These are phyloP conservation scores for Drosophila ezoana DNA, from an alignment of 2,888 invertebrate species.

Conservation along the genomic window DNA sequence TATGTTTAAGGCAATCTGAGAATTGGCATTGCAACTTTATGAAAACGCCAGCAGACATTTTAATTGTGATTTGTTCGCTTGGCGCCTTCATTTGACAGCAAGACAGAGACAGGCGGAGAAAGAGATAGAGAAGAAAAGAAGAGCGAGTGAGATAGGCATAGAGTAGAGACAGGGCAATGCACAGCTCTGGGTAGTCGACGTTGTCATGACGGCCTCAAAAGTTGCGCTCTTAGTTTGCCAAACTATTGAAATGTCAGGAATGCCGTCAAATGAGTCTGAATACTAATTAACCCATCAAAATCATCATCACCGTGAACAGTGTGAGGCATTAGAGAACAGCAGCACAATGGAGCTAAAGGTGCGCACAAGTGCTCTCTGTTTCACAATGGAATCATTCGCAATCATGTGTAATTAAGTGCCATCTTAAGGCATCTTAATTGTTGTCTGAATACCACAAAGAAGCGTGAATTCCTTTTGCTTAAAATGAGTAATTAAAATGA, in stretches of 20 bases:
- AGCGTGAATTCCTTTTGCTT: no score
- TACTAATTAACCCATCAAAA: slow-evolving; percentile 22
- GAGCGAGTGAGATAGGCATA: neutral
- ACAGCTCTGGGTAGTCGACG: neutral
- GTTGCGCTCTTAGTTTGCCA: neutral
- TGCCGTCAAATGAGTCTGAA: slow-evolving; percentile 17
- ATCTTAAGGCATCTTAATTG: neutral
- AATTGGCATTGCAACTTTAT: slow-evolving; percentile 47
- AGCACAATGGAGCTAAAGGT: neutral
- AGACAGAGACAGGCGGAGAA: neutral
- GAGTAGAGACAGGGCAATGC: neutral
- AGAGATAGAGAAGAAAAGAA: neutral
- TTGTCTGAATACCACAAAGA: neutral
- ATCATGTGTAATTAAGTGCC: neutral
- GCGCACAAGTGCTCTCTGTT: neutral
- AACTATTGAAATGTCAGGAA: slow-evolving; percentile 10
- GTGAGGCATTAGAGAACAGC: neutral
- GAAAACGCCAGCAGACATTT: slow-evolving; percentile 48
- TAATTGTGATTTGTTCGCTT: slow-evolving; percentile 57
- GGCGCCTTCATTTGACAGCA: slow-evolving; percentile 1
- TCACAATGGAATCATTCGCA: neutral
- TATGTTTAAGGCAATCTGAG: slow-evolving; percentile 49
- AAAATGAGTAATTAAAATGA: no score
- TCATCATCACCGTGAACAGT: neutral
- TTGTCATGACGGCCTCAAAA: slow-evolving; percentile 4